A percentile compares a stretch with the other conserved stretches of the same genome.
These are phyloP conservation scores for Tenthredo mesomela DNA, from an alignment of 2,888 invertebrate species.

Conservation along the genomic window DNA sequence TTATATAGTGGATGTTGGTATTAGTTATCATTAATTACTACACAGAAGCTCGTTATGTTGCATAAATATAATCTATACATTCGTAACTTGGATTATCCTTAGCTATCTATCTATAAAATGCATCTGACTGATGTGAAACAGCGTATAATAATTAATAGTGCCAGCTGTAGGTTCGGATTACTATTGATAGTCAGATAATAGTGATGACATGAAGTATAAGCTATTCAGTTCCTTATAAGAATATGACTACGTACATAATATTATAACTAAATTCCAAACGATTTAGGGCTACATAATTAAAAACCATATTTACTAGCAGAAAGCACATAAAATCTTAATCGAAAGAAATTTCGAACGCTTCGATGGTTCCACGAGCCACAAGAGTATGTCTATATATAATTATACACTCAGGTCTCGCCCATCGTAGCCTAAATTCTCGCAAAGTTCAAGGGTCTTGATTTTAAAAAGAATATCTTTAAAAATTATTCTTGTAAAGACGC, in stretches of 20 bases:
- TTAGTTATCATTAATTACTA: too few relatives aligned
- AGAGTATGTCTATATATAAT: neutral
- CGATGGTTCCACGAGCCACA: neutral
- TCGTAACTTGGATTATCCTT: too few relatives aligned
- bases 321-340: neutral
- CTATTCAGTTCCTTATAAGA: neutral
- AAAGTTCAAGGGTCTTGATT: slow-evolving; percentile 9
- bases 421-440: neutral
- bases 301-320: too few relatives aligned
- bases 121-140: too few relatives aligned
- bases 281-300: neutral
- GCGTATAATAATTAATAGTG: too few relatives aligned
- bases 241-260: neutral
- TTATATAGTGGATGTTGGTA: too few relatives aligned
- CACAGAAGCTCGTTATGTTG: too few relatives aligned
- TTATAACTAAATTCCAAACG: neutral
- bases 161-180: too few relatives aligned
- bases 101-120: too few relatives aligned
- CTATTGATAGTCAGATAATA: neutral
- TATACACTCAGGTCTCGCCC: neutral
- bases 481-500: neutral
- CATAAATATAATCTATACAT: too few relatives aligned
- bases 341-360: neutral
- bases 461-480: neutral
- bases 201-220: neutral